Conservation (phyloP, 2,888 invertebrate genomes). For the Pollenia angustigena region DNA sequence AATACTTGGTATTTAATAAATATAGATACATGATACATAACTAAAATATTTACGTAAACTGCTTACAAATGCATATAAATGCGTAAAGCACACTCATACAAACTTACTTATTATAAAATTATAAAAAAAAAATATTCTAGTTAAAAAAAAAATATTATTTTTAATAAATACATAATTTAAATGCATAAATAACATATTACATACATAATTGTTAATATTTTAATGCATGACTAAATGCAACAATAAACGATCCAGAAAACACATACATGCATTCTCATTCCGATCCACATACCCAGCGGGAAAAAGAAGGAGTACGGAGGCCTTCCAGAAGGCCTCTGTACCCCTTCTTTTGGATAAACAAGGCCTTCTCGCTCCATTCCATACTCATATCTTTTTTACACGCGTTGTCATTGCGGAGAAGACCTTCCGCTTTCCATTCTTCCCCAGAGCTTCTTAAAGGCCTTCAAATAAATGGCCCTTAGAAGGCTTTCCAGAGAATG, state of each 20-base stretch:
- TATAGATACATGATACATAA: constrained; percentile 30
- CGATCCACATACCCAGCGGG: background rate
- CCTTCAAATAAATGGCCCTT: no score
- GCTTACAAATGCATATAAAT: background rate
- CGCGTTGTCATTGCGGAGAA: no score
- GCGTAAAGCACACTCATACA: background rate
- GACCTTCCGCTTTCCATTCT: no score
- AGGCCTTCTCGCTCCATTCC: no score
- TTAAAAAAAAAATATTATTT: constrained; percentile 1
- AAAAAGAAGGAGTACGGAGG: no score
- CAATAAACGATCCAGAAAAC: constrained; percentile 8
- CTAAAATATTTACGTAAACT: constrained; percentile 15
- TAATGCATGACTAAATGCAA: constrained; percentile 53
- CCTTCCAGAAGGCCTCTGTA: no score
- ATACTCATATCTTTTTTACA: no score
- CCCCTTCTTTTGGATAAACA: no score
- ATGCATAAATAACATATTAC: constrained; percentile 48
- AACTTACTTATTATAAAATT: constrained; percentile 24
- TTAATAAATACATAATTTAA: constrained; percentile 64
- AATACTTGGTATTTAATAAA: constrained; percentile 30
- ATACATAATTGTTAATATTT: background rate
- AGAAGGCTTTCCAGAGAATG: no score
- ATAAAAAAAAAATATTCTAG: constrained; percentile 16
- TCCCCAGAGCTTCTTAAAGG: no score
- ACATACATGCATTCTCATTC: background rate